Conservation (phyloP, 2,888 invertebrate species). For the Galerucella nymphaeae region DNA sequence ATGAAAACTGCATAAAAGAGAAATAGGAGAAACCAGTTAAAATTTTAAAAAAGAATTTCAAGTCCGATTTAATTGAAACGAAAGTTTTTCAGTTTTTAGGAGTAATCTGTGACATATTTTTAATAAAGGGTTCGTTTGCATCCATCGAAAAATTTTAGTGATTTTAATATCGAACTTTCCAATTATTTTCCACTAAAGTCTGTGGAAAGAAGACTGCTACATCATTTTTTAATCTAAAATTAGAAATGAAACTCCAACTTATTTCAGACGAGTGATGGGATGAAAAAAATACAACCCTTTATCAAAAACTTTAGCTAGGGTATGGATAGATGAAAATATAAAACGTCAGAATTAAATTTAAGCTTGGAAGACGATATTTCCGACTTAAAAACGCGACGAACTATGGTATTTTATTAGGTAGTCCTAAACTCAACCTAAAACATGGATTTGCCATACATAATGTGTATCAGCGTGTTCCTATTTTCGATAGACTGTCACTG, state of each 20-base stretch:
- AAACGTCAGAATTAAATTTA: no score
- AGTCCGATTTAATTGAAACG: slow-evolving; percentile 52
- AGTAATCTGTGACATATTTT: slow-evolving; percentile 54
- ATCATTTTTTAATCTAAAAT: slow-evolving; percentile 2
- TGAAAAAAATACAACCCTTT: neutral
- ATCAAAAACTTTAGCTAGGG: neutral
- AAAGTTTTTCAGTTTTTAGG: slow-evolving; percentile 52
- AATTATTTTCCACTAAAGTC: slow-evolving; percentile 7
- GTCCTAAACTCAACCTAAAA: no score
- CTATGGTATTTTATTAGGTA: no score
- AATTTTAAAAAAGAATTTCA: slow-evolving; percentile 44
- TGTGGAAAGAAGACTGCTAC: slow-evolving; percentile 1
- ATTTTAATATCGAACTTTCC: slow-evolving; percentile 35
- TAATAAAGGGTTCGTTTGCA: slow-evolving; percentile 51
- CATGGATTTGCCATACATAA: no score
- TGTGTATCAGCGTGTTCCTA: no score
- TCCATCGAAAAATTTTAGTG: slow-evolving; percentile 37
- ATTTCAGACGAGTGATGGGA: neutral
- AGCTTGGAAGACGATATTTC: no score
- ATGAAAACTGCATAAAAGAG: no score
- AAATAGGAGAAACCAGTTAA: neutral
- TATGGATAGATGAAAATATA: no score
- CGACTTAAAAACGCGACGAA: no score
- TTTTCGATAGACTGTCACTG: no score
- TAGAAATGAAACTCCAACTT: neutral